Percentiles rank a stretch among this genome's conserved stretches.
Conservation (phyloP, 2,113 vertebrate species). For the Calypte anna region DNA sequence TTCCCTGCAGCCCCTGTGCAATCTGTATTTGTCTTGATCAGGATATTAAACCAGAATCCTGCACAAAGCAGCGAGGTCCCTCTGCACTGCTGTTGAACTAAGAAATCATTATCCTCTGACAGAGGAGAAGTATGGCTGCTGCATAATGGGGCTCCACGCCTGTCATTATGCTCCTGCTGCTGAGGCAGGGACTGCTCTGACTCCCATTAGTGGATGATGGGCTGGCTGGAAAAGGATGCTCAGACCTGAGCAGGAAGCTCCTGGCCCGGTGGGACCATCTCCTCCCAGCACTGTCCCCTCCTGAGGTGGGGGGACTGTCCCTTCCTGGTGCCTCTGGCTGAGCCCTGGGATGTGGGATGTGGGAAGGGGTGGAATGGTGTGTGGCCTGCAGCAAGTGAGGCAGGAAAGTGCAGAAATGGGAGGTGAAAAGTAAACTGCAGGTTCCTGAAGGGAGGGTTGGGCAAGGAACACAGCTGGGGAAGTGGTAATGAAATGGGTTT, state of each 20-base stretch:
- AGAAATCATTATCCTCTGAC: conserved; percentile 78
- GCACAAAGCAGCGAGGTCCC: conserved; percentile 71
- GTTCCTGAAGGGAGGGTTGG: neutral
- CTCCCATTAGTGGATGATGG: conserved; percentile 80
- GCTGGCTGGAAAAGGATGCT: conserved; percentile 79
- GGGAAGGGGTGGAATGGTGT: accelerated
- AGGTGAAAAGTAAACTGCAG: neutral
- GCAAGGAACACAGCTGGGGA: neutral
- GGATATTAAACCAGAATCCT: conserved; percentile 63
- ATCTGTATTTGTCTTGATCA: conserved; percentile 67
- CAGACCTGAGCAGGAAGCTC: conserved; percentile 64
- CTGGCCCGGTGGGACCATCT: neutral
- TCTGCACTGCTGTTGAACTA: conserved; percentile 63
- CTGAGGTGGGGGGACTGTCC: neutral
- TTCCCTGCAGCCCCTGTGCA: conserved; percentile 14
- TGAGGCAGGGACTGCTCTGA: conserved; percentile 78
- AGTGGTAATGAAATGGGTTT: neutral
- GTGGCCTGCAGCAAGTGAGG: accelerated
- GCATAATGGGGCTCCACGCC: conserved; percentile 79
- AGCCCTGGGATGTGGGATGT: neutral
- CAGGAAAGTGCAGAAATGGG: neutral
- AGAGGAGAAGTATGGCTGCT: conserved; percentile 70
- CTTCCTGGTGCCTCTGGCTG: neutral
- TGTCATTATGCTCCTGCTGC: conserved; percentile 75
- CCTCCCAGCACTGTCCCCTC: neutral